phyloP scores from a whole-genome alignment of 2,888 invertebrate species.

The Apoda limacodes region DNA sequence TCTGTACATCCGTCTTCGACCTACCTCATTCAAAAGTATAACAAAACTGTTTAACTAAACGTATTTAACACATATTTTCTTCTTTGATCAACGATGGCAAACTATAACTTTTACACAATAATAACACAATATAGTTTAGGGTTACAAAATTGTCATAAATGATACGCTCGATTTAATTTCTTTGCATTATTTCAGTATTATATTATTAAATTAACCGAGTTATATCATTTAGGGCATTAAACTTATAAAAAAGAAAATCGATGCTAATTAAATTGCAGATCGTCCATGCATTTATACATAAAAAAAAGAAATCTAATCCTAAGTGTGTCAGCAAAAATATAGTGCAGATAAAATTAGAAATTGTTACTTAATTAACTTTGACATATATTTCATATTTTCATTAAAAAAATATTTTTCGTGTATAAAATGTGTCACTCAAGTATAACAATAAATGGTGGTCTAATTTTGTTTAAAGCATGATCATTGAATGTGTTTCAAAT shows the following conservation, averaged over 20 bases:
- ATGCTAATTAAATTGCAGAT: constrained; percentile 65
- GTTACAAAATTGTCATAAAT: constrained; percentile 35
- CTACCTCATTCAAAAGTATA: constrained; percentile 52
- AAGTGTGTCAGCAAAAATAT: constrained; percentile 68
- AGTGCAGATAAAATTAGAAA: constrained; percentile 63
- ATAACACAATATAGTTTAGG: constrained; percentile 62
- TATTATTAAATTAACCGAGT: constrained; percentile 44
- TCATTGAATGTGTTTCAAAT: constrained; percentile 1
- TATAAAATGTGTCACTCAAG: constrained; percentile 65
- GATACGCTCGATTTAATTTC: constrained; percentile 28
- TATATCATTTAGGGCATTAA: constrained; percentile 34
- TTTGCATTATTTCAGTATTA: constrained; percentile 19
- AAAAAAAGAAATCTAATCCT: constrained; percentile 48
- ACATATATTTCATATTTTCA: constrained; percentile 59
- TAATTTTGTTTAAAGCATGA: constrained; percentile 34
- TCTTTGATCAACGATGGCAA: constrained; percentile 68
- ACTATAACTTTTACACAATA: constrained; percentile 58
- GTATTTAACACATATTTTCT: constrained; percentile 54
- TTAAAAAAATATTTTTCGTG: constrained; percentile 66
- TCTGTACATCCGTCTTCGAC: constrained; percentile 52
- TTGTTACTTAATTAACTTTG: constrained; percentile 65
- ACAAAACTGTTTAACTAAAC: constrained; percentile 64
- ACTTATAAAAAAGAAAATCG: constrained; percentile 34
- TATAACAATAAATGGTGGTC: constrained; percentile 48
- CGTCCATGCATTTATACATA: constrained; percentile 50